These are phyloP conservation scores for Leptinotarsa lineolata DNA, from an alignment of 1,140 invertebrate genomes.

Conservation along the genomic window DNA sequence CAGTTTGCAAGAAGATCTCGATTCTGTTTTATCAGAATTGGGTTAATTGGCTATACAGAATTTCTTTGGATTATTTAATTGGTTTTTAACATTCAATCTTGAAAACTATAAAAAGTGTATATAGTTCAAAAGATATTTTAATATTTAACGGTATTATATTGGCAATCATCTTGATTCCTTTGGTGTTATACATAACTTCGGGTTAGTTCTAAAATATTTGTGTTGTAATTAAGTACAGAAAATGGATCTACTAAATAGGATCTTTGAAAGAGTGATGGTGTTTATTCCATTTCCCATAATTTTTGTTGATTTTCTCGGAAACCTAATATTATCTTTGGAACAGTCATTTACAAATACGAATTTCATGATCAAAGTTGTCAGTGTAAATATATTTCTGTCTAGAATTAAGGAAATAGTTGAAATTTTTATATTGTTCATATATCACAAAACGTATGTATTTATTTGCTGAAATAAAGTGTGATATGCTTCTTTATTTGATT, in stretches of 20 bases:
- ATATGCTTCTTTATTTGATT: constrained; percentile 2
- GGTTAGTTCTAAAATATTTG: no score
- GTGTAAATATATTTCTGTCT: not conserved
- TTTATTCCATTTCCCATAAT: not conserved
- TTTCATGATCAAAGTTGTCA: not conserved
- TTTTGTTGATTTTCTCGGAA: not conserved
- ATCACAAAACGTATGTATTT: not conserved
- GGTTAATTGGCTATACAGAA: constrained; percentile 53
- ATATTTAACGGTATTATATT: no score
- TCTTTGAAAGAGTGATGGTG: no score
- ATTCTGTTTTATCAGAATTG: constrained; percentile 77
- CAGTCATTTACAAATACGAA: not conserved
- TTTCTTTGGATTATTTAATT: constrained; percentile 3
- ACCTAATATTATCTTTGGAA: not conserved
- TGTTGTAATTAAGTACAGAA: no score
- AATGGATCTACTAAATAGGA: no score
- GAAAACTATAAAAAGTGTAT: no score
- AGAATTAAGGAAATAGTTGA: constrained; percentile 4
- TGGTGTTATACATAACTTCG: no score
- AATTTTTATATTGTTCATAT: constrained; percentile 13
- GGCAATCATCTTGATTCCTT: no score
- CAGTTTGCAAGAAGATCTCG: constrained; percentile 78
- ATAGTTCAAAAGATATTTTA: not conserved
- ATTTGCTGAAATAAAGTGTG: constrained; percentile 13
- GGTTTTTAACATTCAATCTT: no score